Evolutionary conservation across 2,797 vertebrate genomes (phyloP).

Genomic region (Oceanodroma leucorhoa): DNA sequence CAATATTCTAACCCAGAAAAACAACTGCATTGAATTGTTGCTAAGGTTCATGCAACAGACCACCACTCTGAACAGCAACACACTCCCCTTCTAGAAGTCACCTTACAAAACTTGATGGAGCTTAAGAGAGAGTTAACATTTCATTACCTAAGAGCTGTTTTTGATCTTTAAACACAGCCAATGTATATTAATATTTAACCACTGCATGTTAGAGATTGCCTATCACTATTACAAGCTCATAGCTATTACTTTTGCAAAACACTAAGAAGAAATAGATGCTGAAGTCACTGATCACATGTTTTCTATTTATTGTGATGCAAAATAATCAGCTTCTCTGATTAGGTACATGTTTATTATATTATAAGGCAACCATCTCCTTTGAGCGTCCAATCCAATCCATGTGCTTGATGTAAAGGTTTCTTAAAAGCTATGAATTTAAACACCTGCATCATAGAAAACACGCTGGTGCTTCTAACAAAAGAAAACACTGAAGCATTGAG

Average conservation of each 20-base stretch:
- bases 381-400: not conserved
- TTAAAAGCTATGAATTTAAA: not conserved
- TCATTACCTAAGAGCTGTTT: slow-evolving; percentile 27
- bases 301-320: slow-evolving; percentile 26
- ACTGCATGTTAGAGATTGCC: slow-evolving; percentile 5
- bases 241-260: slow-evolving; percentile 15
- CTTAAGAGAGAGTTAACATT: not conserved
- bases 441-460: not conserved
- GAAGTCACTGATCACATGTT: slow-evolving; percentile 30
- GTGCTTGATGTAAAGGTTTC: not conserved
- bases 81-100: not conserved
- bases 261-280: not conserved
- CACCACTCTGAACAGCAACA: not conserved
- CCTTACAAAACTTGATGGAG: not conserved
- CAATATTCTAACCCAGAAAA: not conserved
- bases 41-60: not conserved
- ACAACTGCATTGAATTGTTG: not conserved
- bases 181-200: slow-evolving; percentile 64
- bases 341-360: slow-evolving; percentile 11
- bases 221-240: slow-evolving; percentile 17
- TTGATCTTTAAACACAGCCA: slow-evolving; percentile 46
- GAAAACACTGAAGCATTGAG: not conserved
- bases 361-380: not conserved
- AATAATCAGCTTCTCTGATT: slow-evolving; percentile 43
- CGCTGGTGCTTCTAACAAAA: not conserved